Conservation (phyloP, 2,113 vertebrate genomes). For the Eulacestoma nigropectus region DNA sequence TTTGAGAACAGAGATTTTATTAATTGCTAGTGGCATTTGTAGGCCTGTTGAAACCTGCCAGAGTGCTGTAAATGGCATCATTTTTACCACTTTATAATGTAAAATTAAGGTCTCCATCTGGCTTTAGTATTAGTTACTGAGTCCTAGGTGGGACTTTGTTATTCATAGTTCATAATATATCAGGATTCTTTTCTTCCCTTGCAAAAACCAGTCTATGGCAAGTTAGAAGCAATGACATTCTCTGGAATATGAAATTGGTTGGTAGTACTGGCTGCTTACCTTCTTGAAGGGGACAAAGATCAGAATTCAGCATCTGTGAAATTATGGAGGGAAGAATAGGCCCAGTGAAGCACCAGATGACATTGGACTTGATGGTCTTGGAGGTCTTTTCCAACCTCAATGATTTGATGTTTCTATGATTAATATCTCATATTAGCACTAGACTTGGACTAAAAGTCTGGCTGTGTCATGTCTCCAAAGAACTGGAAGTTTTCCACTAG, state of each 20-base stretch:
- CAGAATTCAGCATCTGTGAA: not conserved
- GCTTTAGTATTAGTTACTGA: not conserved
- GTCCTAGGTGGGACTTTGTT: not conserved
- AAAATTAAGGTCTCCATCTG: not conserved
- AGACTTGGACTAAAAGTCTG: not conserved
- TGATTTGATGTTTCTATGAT: accelerated
- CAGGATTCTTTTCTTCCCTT: not conserved
- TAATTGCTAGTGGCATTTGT: conserved; percentile 6
- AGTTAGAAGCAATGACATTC: not conserved
- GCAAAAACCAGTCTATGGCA: not conserved
- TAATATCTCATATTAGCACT: not conserved
- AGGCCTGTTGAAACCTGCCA: not conserved
- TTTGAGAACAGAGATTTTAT: not conserved
- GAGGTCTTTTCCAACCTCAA: not conserved
- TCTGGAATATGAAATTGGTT: not conserved
- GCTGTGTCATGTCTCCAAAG: not conserved
- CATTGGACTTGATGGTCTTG: not conserved
- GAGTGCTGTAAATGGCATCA: not conserved
- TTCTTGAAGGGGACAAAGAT: not conserved
- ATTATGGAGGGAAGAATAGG: not conserved
- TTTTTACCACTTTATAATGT: not conserved
- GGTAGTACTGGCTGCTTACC: not conserved
- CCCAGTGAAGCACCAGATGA: not conserved
- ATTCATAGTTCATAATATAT: not conserved
- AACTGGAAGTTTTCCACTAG: not conserved